Base-by-base conservation (phyloP, 2,888 invertebrate genomes). In the Ectemnius continuus region DNA sequence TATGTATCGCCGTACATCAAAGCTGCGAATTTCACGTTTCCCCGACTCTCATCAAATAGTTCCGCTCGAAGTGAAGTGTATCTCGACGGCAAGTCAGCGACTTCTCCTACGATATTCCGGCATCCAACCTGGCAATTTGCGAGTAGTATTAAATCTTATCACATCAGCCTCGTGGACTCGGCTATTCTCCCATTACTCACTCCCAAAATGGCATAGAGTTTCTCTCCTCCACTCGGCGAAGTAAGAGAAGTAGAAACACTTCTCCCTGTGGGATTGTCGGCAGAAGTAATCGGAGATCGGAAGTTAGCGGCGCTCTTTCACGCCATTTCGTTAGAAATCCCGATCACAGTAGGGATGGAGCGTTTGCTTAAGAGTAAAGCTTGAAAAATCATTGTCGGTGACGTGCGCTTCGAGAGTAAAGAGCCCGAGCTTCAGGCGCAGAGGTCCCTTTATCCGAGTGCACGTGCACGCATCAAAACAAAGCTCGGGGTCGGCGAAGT, bases 321-420 rank as follows among this genome's bases (percentile, higher is more conserved):
- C 52, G 11, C 58, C 69, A 65, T 69, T 23, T 60, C 60, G 60
- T 28, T 23, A 23, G 26, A 6, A 26, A 14, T 52, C n/a, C 8
- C 52, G 16, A 16, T 26, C 20, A 14, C 20, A 20, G 58, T 20
- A 18, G 11, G 11, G 28, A 60, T 5, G 28, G 26, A 8, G 45
- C n/a, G 60, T 11, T 20, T 18, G 46, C 58, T 36, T 75, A 65
- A 46, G 56, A 45, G 18, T 64, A 66, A 68, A 67, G 48, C 74
- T 28, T 64, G 67, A 68, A 63, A 80, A 80, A 72, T 82, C 82
- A 79, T 79, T 67, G 79, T 48, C 67, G 76, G 61, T 63, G 68
- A 81, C 71, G 73, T 68, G 75, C 70, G 69, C 61, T 23, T 57
- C 16, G 52, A 52, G 16, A 62, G 67, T 67, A 73, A 83, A 83